Percentiles rank a stretch among this genome's conserved stretches.
Evolutionary conservation across 2,797 vertebrate genomes (phyloP).

Genomic region (Prionace glauca): DNA sequence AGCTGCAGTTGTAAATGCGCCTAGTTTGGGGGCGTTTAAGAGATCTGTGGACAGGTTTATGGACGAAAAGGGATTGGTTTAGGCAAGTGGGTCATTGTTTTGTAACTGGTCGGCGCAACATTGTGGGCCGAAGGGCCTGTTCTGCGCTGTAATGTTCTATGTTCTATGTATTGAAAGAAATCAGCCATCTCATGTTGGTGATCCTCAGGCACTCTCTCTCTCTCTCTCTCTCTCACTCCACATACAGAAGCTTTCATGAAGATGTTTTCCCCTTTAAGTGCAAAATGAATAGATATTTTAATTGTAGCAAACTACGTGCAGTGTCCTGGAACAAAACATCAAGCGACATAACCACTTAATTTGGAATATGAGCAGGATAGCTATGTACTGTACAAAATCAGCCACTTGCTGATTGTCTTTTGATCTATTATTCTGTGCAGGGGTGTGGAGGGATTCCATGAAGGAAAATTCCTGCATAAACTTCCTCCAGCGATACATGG

Average conservation of each 20-base stretch:
- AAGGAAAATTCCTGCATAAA: conserved; percentile 33
- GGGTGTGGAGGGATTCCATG: neutral
- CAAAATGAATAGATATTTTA: neutral
- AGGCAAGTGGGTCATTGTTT: no score
- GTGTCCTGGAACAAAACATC: neutral
- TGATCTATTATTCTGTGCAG: neutral
- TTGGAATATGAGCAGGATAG: conserved; percentile 37
- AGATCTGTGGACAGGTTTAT: no score
- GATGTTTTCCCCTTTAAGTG: neutral
- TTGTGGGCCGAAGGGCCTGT: no score
- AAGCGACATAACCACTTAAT: neutral
- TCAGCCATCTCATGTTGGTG: neutral
- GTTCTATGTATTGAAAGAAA: neutral
- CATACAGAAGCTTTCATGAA: neutral
- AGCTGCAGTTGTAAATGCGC: no score
- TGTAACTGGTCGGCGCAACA: no score
- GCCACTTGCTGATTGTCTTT: neutral
- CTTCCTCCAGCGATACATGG: conserved; percentile 27
- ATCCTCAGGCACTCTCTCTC: neutral
- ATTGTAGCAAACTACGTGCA: neutral
- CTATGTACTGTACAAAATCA: conserved; percentile 16
- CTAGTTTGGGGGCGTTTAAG: no score
- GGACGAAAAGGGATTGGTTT: no score
- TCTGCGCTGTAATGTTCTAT: no score
- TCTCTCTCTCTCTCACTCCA: neutral